Evolutionary conservation across 2,888 invertebrate species (phyloP).

Genomic region (Melipona beecheii): DNA sequence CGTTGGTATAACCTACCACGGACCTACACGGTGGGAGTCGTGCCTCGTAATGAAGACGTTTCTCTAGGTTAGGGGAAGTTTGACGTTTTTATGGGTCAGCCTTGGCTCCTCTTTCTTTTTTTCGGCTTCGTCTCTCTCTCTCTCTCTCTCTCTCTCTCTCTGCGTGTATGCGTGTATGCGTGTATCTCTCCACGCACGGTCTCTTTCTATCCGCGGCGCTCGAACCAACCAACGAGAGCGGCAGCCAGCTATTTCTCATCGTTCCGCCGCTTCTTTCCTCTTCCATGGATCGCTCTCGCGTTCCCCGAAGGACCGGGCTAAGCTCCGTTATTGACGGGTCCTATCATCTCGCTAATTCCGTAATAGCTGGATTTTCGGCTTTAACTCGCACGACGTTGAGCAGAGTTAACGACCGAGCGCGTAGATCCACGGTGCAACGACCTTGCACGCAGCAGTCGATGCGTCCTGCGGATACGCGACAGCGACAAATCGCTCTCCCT

Average conservation of each 20-base stretch:
- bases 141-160: constrained; percentile 6
- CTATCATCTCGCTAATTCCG: constrained; percentile 83
- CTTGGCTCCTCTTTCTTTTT: constrained; percentile 74
- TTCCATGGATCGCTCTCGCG: constrained; percentile 50
- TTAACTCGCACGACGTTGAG: constrained; percentile 60
- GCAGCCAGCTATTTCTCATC: constrained; percentile 47
- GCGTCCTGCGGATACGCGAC: constrained; percentile 47
- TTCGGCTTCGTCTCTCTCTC: constrained; percentile 46
- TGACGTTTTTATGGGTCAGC: constrained; percentile 84
- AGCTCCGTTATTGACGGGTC: constrained; percentile 80
- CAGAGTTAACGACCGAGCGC: constrained; percentile 74
- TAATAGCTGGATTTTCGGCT: constrained; percentile 80
- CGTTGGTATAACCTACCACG: constrained; percentile 69
- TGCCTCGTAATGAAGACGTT: constrained; percentile 83
- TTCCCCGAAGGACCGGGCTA: constrained; percentile 73
- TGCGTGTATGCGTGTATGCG: too few relatives aligned
- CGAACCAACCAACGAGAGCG: not conserved
- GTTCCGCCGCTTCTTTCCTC: constrained; percentile 36
- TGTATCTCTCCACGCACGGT: not conserved
- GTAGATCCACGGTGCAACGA: constrained; percentile 65
- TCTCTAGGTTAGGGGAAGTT: constrained; percentile 84
- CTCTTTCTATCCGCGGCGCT: constrained; percentile 26
- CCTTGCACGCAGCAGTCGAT: constrained; percentile 45
- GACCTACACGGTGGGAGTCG: constrained; percentile 72
- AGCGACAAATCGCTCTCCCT: constrained; percentile 42